A percentile compares a stretch with the other conserved stretches of the same genome.
phyloP scores from a whole-genome alignment of 1,140 invertebrate genomes.

The Musca vetustissima region DNA sequence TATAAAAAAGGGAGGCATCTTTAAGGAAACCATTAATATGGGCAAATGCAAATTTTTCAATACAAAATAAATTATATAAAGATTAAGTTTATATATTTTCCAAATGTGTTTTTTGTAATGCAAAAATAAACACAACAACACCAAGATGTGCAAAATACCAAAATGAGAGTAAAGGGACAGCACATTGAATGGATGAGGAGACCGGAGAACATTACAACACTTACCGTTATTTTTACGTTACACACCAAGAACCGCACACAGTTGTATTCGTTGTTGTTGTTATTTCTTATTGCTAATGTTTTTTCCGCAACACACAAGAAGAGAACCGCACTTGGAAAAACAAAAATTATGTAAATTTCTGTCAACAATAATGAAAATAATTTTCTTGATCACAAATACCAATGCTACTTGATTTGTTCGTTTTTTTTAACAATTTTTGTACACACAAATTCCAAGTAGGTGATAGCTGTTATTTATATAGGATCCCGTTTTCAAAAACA shows the following conservation, averaged over 20 bases:
- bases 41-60: no score
- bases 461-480: no score
- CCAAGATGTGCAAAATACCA: neutral
- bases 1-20: no score
- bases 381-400: constrained; percentile 13
- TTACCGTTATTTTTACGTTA: constrained; percentile 19
- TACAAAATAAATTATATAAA: no score
- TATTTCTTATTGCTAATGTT: neutral
- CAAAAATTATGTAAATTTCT: no score
- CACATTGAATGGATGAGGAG: neutral
- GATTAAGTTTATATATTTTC: no score
- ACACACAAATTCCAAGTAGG: neutral
- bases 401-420: neutral
- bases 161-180: no score
- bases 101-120: no score
- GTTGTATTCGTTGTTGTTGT: no score
- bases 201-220: constrained; percentile 1
- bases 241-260: neutral
- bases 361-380: no score
- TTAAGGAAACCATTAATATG: no score
- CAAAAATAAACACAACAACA: neutral
- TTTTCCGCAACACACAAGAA: constrained; percentile 6
- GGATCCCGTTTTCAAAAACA: neutral
- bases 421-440: neutral
- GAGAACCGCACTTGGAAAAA: no score